phyloP scores from a whole-genome alignment of 1,140 invertebrate species.

The Delia radicum region DNA sequence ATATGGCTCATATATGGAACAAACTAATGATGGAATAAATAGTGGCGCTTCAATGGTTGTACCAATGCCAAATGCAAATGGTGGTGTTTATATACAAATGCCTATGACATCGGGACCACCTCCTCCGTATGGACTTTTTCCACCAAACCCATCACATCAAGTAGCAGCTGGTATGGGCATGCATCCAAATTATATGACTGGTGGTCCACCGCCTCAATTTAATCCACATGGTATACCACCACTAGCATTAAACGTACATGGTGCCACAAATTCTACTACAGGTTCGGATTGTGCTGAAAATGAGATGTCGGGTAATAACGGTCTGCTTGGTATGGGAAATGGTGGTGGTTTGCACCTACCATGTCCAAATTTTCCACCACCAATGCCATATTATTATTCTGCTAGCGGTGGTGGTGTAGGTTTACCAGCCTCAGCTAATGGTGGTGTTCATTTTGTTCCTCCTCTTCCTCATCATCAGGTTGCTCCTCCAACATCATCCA shows the following conservation, averaged over 20 bases:
- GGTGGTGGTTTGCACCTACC: constrained; percentile 6
- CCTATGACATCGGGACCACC: constrained; percentile 11
- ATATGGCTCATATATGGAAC: not conserved
- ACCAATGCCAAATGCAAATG: not conserved
- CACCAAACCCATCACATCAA: not conserved
- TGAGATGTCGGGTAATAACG: not conserved
- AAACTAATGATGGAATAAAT: not conserved
- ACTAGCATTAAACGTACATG: not conserved
- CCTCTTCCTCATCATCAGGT: not conserved
- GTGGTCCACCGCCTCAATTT: not conserved
- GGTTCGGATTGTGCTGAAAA: not conserved
- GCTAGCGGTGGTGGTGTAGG: not conserved
- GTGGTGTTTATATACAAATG: constrained; percentile 23
- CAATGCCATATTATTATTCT: constrained; percentile 27
- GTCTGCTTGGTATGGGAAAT: not conserved
- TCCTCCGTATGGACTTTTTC: constrained; percentile 22
- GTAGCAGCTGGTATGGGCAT: not conserved
- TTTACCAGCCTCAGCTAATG: no score
- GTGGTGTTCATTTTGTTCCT: constrained; percentile 8
- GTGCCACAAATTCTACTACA: not conserved
- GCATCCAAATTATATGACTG: constrained; percentile 17
- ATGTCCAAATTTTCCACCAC: constrained; percentile 28
- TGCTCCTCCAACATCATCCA: not conserved
- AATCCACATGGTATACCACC: constrained; percentile 5
- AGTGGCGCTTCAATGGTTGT: not conserved